These are phyloP conservation scores for Athrips mouffetella DNA, from an alignment of 2,888 invertebrate genomes.

Conservation along the genomic window DNA sequence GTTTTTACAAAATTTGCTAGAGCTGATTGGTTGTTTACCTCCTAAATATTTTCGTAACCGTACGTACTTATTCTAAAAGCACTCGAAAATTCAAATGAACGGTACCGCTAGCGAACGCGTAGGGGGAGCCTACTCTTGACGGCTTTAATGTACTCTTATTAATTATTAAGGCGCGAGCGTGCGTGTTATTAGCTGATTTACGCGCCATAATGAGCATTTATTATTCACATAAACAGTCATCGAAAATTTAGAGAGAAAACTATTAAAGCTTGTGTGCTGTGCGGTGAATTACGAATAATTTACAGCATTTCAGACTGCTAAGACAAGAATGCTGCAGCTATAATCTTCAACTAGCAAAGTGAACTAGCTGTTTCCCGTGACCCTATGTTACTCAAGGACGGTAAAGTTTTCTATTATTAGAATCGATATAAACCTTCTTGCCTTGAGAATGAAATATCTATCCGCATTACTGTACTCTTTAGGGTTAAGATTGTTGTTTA, in stretches of 20 bases:
- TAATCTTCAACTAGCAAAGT: no score
- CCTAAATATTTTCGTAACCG: neutral
- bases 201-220: conserved; percentile 29
- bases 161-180: conserved; percentile 30
- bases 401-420: no score
- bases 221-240: conserved; percentile 28
- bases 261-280: neutral
- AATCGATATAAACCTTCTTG: no score
- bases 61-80: neutral
- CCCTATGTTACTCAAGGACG: no score
- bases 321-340: no score
- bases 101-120: conserved; percentile 6
- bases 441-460: no score
- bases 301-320: no score
- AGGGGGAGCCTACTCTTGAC: conserved; percentile 7
- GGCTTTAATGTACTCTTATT: conserved; percentile 24
- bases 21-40: conserved; percentile 4
- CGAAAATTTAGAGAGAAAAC: conserved; percentile 8
- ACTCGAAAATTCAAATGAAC: conserved; percentile 10
- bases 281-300: neutral
- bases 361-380: no score
- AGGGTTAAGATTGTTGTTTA: no score
- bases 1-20: no score
- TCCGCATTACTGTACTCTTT: no score
- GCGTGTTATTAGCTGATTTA: conserved; percentile 33